phyloP scores from a whole-genome alignment of 2,888 invertebrate genomes.

The Junonia oenone region DNA sequence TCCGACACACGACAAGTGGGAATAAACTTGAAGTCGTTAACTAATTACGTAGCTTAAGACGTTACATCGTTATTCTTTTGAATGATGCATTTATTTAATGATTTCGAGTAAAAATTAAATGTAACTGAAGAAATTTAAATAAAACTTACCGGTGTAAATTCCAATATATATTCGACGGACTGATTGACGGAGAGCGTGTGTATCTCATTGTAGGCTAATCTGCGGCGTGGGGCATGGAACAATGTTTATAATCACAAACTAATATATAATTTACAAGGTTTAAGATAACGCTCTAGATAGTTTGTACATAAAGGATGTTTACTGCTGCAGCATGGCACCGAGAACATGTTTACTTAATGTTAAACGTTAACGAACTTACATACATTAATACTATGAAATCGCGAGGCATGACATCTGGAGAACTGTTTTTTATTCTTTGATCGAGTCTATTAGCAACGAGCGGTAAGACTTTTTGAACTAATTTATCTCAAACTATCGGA shows the following conservation, averaged over 20 bases:
- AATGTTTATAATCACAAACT: not conserved
- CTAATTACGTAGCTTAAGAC: too few species aligned
- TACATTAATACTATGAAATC: constrained; percentile 14
- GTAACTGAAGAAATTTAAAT: not conserved
- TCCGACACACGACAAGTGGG: too few species aligned
- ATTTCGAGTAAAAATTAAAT: not conserved
- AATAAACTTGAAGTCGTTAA: too few species aligned
- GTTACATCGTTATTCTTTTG: too few species aligned
- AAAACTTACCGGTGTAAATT: constrained; percentile 52
- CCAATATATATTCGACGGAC: constrained; percentile 56
- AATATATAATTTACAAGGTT: too few species aligned
- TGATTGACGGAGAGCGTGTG: constrained; percentile 47
- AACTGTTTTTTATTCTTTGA: not conserved
- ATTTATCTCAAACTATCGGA: not conserved
- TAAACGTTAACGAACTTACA: not conserved
- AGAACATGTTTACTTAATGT: not conserved
- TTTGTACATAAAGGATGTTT: not conserved
- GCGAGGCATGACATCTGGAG: constrained; percentile 8
- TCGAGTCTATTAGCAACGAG: not conserved
- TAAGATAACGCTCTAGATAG: too few species aligned
- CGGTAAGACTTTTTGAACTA: not conserved
- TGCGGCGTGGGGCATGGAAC: constrained; percentile 26
- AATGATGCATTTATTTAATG: too few species aligned
- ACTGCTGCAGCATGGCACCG: not conserved
- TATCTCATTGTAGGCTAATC: constrained; percentile 49